Percentiles rank a stretch among this genome's conserved stretches.
Evolutionary conservation across 2,797 vertebrate species (phyloP).

Genomic region (Mustela erminea): DNA sequence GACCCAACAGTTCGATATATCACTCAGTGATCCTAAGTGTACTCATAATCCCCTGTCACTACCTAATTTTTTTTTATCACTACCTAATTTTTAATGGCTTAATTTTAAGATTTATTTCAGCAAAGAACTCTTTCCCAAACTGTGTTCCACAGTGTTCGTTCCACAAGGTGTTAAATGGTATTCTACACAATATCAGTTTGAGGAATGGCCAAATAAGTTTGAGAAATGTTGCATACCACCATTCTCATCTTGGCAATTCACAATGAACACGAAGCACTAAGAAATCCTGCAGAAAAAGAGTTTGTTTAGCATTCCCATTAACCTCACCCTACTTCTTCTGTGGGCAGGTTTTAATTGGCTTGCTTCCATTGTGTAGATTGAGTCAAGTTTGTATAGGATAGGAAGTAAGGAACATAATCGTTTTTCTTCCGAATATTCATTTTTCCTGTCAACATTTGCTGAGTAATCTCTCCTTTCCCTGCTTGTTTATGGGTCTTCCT

Average conservation of each 20-base stretch:
- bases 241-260: neutral
- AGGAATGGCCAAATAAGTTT: neutral
- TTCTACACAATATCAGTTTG: neutral
- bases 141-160: neutral
- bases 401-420: neutral
- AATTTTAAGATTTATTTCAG: constrained; percentile 10
- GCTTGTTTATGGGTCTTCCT: neutral
- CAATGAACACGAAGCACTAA: neutral
- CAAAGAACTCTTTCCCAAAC: neutral
- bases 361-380: neutral
- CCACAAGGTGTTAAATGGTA: neutral
- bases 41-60: neutral
- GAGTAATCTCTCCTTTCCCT: neutral
- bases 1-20: neutral
- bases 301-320: neutral
- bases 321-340: neutral
- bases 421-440: neutral
- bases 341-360: neutral
- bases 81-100: neutral
- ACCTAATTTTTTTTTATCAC: neutral
- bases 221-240: neutral
- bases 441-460: neutral
- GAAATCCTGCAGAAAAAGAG: neutral
- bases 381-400: neutral
- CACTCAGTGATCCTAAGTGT: neutral